Conservation (phyloP, 2,797 vertebrate genomes). For the Anomalospiza imberbis region DNA sequence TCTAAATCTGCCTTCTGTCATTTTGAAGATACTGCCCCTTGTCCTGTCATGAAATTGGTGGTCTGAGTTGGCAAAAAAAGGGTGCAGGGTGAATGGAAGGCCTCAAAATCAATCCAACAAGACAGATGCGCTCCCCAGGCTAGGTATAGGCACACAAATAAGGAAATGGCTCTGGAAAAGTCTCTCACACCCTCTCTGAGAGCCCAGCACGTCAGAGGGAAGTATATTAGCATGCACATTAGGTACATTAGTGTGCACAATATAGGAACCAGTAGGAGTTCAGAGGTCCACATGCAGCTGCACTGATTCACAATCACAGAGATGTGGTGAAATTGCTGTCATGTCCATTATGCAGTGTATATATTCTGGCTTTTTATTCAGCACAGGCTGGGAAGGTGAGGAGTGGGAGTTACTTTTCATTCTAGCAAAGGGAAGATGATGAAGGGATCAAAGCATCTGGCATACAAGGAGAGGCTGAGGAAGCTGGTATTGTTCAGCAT, state of each 20-base stretch:
- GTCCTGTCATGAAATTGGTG: background rate
- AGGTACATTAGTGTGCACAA: too few relatives aligned
- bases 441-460: background rate
- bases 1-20: background rate
- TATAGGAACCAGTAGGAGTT: background rate
- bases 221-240: background rate
- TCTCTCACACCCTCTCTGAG: background rate
- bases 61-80: background rate
- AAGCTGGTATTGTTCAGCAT: background rate
- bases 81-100: background rate
- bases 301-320: accelerated
- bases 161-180: background rate
- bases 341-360: accelerated
- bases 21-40: background rate
- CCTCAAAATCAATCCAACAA: background rate
- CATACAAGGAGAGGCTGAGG: background rate
- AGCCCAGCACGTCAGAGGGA: background rate
- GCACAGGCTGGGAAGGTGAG: background rate
- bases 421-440: background rate
- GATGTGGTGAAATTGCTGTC: accelerated
- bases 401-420: background rate
- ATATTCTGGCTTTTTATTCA: background rate
- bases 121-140: too few relatives aligned
- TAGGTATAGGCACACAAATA: background rate
- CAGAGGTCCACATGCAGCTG: background rate